These are phyloP conservation scores for Chelonus formosanus DNA, from an alignment of 2,888 invertebrate species.

Conservation along the genomic window DNA sequence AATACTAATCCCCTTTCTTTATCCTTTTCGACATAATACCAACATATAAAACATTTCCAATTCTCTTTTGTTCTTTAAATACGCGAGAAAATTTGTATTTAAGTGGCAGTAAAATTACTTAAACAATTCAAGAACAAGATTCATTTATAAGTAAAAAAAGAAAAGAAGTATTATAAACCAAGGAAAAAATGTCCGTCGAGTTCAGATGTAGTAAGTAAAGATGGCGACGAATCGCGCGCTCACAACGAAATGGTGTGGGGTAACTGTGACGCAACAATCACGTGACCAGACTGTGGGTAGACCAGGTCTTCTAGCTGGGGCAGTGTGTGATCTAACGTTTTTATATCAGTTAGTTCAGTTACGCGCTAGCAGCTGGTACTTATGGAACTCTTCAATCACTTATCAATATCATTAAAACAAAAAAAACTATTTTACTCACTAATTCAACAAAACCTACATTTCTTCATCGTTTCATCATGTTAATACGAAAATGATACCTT, in stretches of 20 bases:
- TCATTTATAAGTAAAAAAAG: background rate
- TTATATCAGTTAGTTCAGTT: slow-evolving; percentile 54
- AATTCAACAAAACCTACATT: too few species aligned
- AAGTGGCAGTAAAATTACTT: too few species aligned
- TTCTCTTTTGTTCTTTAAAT: too few species aligned
- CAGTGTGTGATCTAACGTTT: slow-evolving; percentile 62
- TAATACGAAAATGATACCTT: too few species aligned
- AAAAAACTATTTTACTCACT: slow-evolving; percentile 17
- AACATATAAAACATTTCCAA: too few species aligned
- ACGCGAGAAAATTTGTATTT: too few species aligned
- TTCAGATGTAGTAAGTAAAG: slow-evolving; percentile 38
- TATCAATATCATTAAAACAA: slow-evolving; percentile 13
- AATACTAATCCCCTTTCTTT: background rate
- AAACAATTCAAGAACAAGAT: background rate
- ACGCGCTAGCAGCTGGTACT: slow-evolving; percentile 44
- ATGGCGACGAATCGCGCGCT: slow-evolving; percentile 43
- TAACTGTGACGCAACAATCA: slow-evolving; percentile 64
- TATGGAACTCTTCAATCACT: background rate
- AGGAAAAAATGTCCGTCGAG: slow-evolving; percentile 10
- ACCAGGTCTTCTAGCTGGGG: slow-evolving; percentile 48
- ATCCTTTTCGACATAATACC: too few species aligned
- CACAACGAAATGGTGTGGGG: slow-evolving; percentile 51
- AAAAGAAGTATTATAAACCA: background rate
- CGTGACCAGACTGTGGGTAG: slow-evolving; percentile 63
- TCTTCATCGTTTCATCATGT: too few species aligned